Percentiles rank a stretch among this genome's conserved stretches.
Evolutionary conservation across 1,140 invertebrate species (phyloP).

Genomic region (Drosophila takahashii): DNA sequence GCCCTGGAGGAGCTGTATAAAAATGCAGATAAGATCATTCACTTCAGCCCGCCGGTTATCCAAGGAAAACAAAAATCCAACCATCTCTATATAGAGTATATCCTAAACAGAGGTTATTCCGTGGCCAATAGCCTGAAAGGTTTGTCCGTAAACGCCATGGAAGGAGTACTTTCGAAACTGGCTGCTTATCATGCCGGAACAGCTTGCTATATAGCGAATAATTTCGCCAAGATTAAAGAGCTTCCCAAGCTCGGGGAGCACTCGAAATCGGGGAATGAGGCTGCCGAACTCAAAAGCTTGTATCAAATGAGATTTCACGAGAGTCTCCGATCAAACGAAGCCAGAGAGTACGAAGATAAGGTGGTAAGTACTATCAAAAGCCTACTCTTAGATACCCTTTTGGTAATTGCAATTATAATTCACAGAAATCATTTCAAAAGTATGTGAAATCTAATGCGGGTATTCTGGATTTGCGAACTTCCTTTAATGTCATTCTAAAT

Average conservation of each 20-base stretch:
- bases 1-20: constrained; percentile 39
- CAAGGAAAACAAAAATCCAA: constrained; percentile 1
- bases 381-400: background rate
- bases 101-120: constrained; percentile 49
- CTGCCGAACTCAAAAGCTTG: constrained; percentile 20
- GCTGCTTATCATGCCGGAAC: constrained; percentile 86
- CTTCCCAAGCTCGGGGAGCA: constrained; percentile 27
- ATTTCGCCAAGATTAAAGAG: constrained; percentile 27
- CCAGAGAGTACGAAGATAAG: constrained; percentile 59
- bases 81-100: constrained; percentile 44
- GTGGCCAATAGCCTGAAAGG: constrained; percentile 70
- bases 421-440: constrained; percentile 63
- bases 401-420: background rate
- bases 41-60: constrained; percentile 23
- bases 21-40: constrained; percentile 10
- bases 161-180: constrained; percentile 85
- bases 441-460: constrained; percentile 1
- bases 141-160: constrained; percentile 85
- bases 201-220: constrained; percentile 62
- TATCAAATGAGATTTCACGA: constrained; percentile 54
- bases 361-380: constrained; percentile 51
- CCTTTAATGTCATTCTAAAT: constrained; percentile 56
- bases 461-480: constrained; percentile 16
- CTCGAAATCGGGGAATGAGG: background rate
- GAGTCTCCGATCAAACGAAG: constrained; percentile 52